Percentiles rank a stretch among this genome's conserved stretches.
phyloP scores from a whole-genome alignment of 1,140 invertebrate species.

The Oryzaephilus surinamensis region DNA sequence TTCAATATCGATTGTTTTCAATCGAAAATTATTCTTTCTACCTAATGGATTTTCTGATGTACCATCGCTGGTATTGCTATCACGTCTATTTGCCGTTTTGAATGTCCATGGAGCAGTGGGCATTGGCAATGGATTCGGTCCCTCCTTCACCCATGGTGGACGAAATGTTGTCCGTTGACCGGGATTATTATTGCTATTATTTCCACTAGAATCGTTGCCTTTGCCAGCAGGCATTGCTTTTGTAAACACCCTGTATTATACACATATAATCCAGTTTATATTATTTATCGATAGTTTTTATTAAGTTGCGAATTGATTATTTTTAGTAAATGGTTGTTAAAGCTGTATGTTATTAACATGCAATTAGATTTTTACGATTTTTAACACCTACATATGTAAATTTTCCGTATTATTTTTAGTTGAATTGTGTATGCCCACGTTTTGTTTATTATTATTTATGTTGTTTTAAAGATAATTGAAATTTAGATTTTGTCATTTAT shows the following conservation, averaged over 20 bases:
- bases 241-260: constrained; percentile 10
- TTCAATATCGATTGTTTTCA: too few relatives aligned
- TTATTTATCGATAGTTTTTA: background rate
- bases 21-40: constrained; percentile 9
- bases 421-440: too few relatives aligned
- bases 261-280: background rate
- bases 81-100: constrained; percentile 25
- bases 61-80: constrained; percentile 28
- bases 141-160: constrained; percentile 74
- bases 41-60: constrained; percentile 35
- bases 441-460: too few relatives aligned
- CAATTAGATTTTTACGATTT: background rate
- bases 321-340: background rate
- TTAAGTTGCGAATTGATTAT: background rate
- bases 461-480: too few relatives aligned
- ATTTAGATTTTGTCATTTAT: too few relatives aligned
- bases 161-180: constrained; percentile 52
- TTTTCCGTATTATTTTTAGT: background rate
- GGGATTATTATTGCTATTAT: constrained; percentile 12
- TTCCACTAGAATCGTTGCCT: constrained; percentile 11
- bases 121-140: constrained; percentile 43
- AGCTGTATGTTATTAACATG: background rate
- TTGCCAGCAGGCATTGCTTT: constrained; percentile 25
- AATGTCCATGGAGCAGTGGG: constrained; percentile 54
- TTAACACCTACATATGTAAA: background rate